Conservation (phyloP, 2,797 vertebrate genomes). For the Scomberomorus guttatus region DNA sequence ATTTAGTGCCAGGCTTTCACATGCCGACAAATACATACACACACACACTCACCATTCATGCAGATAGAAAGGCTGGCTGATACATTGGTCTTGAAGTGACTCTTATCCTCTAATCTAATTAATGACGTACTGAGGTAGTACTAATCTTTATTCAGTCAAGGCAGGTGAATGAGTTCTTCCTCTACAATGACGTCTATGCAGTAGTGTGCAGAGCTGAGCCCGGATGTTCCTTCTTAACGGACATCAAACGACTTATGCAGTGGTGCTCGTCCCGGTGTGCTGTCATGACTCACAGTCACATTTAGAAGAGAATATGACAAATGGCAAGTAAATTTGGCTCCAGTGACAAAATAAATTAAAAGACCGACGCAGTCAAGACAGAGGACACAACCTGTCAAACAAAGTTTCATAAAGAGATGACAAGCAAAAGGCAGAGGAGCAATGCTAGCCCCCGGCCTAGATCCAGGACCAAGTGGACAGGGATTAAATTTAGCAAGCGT, state of each 20-base stretch:
- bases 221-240: constrained; percentile 63
- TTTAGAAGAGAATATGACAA: constrained; percentile 11
- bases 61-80: constrained; percentile 47
- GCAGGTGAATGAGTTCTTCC: constrained; percentile 57
- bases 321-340: neutral
- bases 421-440: neutral
- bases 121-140: constrained; percentile 61
- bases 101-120: constrained; percentile 82
- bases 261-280: neutral
- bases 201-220: constrained; percentile 30
- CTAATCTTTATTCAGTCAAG: constrained; percentile 66
- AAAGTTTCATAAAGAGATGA: neutral
- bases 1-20: constrained; percentile 35
- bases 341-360: neutral
- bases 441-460: no score
- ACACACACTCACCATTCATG: neutral
- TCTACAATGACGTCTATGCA: constrained; percentile 54
- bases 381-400: neutral
- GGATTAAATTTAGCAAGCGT: neutral
- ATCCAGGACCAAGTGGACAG: neutral
- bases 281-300: constrained; percentile 30
- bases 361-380: neutral
- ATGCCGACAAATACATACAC: constrained; percentile 16
- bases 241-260: constrained; percentile 42
- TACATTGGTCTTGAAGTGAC: constrained; percentile 54